A percentile compares a stretch with the other conserved stretches of the same genome.
These are phyloP conservation scores for Coelogynopora nodosa DNA, from an alignment of 2,888 invertebrate species.

Conservation along the genomic window DNA sequence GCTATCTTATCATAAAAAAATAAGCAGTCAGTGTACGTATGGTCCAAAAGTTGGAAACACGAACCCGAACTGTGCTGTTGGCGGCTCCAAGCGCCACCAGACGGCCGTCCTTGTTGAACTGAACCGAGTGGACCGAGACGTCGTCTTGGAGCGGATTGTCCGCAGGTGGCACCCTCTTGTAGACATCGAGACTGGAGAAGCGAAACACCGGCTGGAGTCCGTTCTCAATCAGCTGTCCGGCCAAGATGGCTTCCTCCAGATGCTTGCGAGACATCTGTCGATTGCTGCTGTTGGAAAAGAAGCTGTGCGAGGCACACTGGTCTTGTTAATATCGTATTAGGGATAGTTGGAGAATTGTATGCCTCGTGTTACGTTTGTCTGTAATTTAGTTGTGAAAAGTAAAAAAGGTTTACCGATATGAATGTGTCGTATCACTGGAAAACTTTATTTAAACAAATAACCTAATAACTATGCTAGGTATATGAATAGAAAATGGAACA, in stretches of 20 bases:
- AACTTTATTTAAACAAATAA: no score
- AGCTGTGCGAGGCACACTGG: no score
- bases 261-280: slow-evolving; percentile 23
- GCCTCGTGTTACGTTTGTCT: no score
- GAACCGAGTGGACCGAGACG: slow-evolving; percentile 17
- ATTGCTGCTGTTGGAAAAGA: no score
- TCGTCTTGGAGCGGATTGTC: slow-evolving; percentile 34
- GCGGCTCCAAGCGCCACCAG: slow-evolving; percentile 16
- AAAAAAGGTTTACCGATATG: no score
- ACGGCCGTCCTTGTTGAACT: slow-evolving; percentile 36
- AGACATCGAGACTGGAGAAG: slow-evolving; percentile 15
- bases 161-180: slow-evolving; percentile 32
- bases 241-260: slow-evolving; percentile 20
- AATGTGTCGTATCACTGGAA: no score
- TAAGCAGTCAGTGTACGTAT: background rate
- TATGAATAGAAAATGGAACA: no score
- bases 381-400: no score
- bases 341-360: no score
- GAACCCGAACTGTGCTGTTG: slow-evolving; percentile 36
- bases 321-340: no score
- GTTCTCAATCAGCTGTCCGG: slow-evolving; percentile 29
- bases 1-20: no score
- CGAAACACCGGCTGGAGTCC: slow-evolving; percentile 37
- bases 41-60: background rate
- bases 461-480: no score